These are phyloP conservation scores for Lasioglossum calceatum DNA, from an alignment of 2,888 invertebrate species.

Conservation along the genomic window DNA sequence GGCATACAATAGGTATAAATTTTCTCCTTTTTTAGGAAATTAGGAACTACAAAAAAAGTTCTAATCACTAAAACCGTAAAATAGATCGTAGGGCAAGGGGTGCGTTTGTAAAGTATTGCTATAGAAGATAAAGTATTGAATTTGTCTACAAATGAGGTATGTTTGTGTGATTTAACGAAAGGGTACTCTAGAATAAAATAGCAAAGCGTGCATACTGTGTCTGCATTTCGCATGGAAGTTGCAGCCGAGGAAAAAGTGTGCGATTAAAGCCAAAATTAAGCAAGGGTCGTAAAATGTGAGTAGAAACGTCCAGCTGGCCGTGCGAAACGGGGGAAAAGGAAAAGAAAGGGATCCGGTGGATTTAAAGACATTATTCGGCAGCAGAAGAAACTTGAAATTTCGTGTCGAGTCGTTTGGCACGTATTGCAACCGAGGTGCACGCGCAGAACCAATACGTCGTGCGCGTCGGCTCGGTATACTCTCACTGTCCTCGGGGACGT, in stretches of 20 bases:
- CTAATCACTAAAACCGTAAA: no score
- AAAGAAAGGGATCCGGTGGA: background rate
- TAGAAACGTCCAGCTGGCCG: background rate
- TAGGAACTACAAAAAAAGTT: no score
- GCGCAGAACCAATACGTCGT: conserved; percentile 34
- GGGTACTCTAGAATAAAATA: background rate
- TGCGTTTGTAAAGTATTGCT: no score
- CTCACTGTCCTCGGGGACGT: conserved; percentile 68
- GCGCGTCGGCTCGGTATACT: conserved; percentile 22
- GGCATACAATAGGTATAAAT: no score
- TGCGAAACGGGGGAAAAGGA: background rate
- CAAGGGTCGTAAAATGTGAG: background rate
- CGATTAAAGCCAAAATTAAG: background rate
- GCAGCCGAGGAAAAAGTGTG: background rate
- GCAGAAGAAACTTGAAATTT: conserved; percentile 32
- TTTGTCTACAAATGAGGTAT: no score
- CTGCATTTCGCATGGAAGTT: background rate
- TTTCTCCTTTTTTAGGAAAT: no score
- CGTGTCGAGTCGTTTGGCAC: conserved; percentile 26
- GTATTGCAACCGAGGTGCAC: conserved; percentile 33
- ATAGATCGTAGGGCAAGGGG: no score
- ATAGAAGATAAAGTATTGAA: no score
- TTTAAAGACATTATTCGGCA: background rate
- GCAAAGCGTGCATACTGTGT: background rate
- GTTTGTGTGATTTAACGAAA: no score